Evolutionary conservation across 2,113 vertebrate species (phyloP), one percentile per base, ranked within the genome.

Genomic region (Setophaga coronata): DNA sequence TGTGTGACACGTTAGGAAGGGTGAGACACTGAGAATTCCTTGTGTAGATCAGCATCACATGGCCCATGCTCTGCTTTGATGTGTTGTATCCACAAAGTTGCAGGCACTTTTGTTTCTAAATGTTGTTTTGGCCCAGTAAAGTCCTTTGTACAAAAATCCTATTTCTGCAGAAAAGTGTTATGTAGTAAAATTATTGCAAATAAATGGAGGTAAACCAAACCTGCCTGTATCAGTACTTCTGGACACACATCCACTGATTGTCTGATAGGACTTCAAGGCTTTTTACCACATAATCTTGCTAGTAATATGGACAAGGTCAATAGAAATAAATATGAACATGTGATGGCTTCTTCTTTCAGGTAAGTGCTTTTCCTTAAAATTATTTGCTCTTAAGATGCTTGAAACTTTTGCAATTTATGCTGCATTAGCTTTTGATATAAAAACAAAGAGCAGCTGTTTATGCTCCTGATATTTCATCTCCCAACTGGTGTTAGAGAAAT

Each of bases 251-350:
- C 47, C 76, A 1, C 42, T 60, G 69, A 51, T 47, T 54, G 42
- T 40, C 57, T 82, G 48, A 57, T 64, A 91, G 73, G 40, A 60
- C 3, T 34, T 61, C 8, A 15, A 50, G 76, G 74, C 84, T 88
- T 97, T 92, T 95, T 93, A 90, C 87, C 87, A 48, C 38, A 69
- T 93, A 93, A 95, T 66, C 79, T 95, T 92, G 65, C n/a, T 94
- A 87, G 60, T 34, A 74, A 28, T 84, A 34, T 67, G 66, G 42
- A 48, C 40, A 83, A 74, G 33, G 14, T 70, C 58, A 67, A 6
- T 79, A 92, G 56, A 86, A 87, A 77, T 61, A 83, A 70, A 74
- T 91, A 36, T 93, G 73, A 93, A 92, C 5, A 25, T 92, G 2
- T 45, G 54, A 43, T 45, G 31, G 54, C 71, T 48, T 73, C 72